Base-by-base conservation (phyloP, 2,113 vertebrate species). In the Axis porcinus region DNA sequence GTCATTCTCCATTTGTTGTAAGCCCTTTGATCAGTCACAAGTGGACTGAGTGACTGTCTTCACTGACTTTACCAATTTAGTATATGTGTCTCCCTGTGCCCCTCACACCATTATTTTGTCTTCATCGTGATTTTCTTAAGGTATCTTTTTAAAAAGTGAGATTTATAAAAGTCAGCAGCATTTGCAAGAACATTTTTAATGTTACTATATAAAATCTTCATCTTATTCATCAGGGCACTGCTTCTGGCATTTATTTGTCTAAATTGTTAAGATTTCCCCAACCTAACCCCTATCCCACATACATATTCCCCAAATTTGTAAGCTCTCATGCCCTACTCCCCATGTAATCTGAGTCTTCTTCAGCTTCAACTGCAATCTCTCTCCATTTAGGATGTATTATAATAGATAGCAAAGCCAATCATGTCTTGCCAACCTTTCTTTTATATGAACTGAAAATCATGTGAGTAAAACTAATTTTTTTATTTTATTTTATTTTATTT, bases 171-270 rank as follows among this genome's bases (percentile, higher is more conserved):
- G 9, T 4, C 45, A 96, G 60, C 58, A 58, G 14, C 87, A 97
- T 96, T 97, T 79, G 64, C 33, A 97, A 98, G 54, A 91, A 79
- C 36, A 97, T 28, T 97, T 97, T 96, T 76, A 97, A 55, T 55
- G 82, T 83, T 92, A 96, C 86, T 14, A 8, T 81, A 96, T 33
- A 97, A 97, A 97, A 95, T 30, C 94, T 95, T n/a, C 92, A 89
- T 83, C 50, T 76, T 81, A 88, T 91, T 4, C 64, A 76, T 92
- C 87, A 89, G 91, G 81, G 45, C 96, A 86, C 83, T 57, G 85
- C 79, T 91, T 30, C 1, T 58, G 16, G 89, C 58, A 74, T 95
- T 96, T 91, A n/a, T 85, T 96, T 89, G 87, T 28, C 16, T 36
- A 82, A 97, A 81, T 47, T 84, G 27, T 83, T 82, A 82, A 64